These are phyloP conservation scores for Silurus meridionalis DNA, from an alignment of 2,113 vertebrate genomes.

Conservation along the genomic window DNA sequence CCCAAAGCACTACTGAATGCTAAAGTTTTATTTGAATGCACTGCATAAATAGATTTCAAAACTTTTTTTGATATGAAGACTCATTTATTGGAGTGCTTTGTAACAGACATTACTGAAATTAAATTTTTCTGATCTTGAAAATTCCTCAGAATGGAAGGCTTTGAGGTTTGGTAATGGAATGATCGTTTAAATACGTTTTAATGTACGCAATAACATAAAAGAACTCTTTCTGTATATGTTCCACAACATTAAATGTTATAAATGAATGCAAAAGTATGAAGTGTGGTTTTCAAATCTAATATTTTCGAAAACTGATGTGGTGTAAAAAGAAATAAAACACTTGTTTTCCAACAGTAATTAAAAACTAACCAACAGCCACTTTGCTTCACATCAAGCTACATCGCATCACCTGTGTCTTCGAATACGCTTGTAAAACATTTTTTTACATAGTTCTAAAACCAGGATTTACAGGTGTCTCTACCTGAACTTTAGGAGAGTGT, in stretches of 20 bases:
- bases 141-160: neutral
- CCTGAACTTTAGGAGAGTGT: slow-evolving; percentile 86
- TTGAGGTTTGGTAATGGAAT: neutral
- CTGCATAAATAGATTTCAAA: neutral
- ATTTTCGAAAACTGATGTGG: neutral
- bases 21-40: neutral
- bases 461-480: slow-evolving; percentile 61
- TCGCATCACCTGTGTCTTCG: neutral
- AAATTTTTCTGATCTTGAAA: neutral
- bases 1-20: neutral
- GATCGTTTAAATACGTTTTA: neutral
- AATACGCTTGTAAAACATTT: neutral
- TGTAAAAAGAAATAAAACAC: neutral
- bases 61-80: neutral
- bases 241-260: neutral
- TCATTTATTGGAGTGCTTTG: neutral
- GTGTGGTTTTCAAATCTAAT: neutral
- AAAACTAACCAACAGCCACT: neutral
- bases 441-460: neutral
- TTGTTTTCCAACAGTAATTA: neutral
- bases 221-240: neutral
- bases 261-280: neutral
- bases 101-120: neutral
- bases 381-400: neutral
- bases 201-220: neutral